Base-by-base conservation (phyloP, 2,113 vertebrate genomes). In the Phalacrocorax aristotelis region DNA sequence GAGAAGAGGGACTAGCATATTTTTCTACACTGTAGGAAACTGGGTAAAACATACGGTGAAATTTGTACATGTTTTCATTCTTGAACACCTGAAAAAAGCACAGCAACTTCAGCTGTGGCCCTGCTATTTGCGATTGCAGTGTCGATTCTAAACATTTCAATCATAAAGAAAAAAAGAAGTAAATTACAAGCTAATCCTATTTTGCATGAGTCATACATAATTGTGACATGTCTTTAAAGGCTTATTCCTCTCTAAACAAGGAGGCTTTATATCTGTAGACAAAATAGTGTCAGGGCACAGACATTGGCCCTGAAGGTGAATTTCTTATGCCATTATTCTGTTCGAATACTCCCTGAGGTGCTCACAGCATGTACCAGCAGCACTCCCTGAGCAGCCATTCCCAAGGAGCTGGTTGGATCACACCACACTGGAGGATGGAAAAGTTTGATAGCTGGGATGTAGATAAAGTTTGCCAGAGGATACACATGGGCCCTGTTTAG, bases 401-500 rank as follows among this genome's bases (percentile, higher is more conserved):
- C 61, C 34, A 60, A 71, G 29, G 17, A 93, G 7, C 16, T 11
- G 4, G 5, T 8, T 71, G 44, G 15, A 64, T 68, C 18, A 10
- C 44, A 69, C 23, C 15, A 61, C 6, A 7, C 13, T 36, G 27
- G 27, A 78, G 15, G 17, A 69, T n/a, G 7, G 23, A 51, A 64
- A 46, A 58, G 13, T 66, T 75, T 70, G 38, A 58, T 58, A 74
- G 40, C 49, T 81, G 64, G 32, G 6, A 66, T 1, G 2, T n/a
- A 18, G 54, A 60, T 65, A 38, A 69, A 57, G 12, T 61, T 70
- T 97, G 4, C 14, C 27, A 81, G 46, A 89, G 26, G 25, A 71
- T 54, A 29, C 0, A 0, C 10, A 15, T 5, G 22, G 51, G 4
- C 13, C 40, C 3, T 54, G 36, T 36, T 92, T 25, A 61, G 36